Evolutionary conservation across 2,888 invertebrate genomes (phyloP), one percentile per base, ranked within the genome.

Genomic region (Cancer borealis): DNA sequence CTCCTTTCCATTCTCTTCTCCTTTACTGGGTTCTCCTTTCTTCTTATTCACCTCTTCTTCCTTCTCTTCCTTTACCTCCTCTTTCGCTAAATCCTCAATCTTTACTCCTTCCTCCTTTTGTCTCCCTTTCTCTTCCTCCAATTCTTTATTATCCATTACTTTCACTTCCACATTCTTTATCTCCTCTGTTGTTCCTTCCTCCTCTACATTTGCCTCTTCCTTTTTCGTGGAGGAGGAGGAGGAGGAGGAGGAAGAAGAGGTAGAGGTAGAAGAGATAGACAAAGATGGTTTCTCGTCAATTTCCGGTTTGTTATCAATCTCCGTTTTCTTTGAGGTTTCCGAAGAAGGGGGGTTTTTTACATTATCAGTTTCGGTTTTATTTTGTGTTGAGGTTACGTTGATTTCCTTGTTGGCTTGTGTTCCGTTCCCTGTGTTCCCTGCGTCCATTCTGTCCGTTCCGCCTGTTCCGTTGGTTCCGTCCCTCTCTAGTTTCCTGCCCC

Each of bases 331-430:
- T 30, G 49, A 26, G 6, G 66, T 14, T 2, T n/a, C 89, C 8
- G 3, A 14, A 45, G 46, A 5, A 30, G 45, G 46, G 30, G 3
- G 10, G 4, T 14, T 30, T 84, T 90, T 91, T 88, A 84, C 73
- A 94, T 88, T 46, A 1, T 87, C 60, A 88, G 21, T 73, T 66
- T 88, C 87, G 3, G 12, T 30, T 49, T 96, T 97, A 92, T 96
- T 91, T 45, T 91, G 79, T 10, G 46, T 47, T 60, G 84, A 6
- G 12, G 66, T 46, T 45, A 30, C 92, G n/a, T 92, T 88, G 12
- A 2, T 88, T 46, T 10, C 17, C 39, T 47, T 88, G 30, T 39
- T 47, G 30, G 79, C 94, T 93, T 49, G 89, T 84, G 54, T 17
- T 14, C 3, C 3, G 54, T 54, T 54, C 17, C 54, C 87, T 91